Base-by-base conservation (phyloP, 2,888 invertebrate species). In the Pimpla rufipes region DNA sequence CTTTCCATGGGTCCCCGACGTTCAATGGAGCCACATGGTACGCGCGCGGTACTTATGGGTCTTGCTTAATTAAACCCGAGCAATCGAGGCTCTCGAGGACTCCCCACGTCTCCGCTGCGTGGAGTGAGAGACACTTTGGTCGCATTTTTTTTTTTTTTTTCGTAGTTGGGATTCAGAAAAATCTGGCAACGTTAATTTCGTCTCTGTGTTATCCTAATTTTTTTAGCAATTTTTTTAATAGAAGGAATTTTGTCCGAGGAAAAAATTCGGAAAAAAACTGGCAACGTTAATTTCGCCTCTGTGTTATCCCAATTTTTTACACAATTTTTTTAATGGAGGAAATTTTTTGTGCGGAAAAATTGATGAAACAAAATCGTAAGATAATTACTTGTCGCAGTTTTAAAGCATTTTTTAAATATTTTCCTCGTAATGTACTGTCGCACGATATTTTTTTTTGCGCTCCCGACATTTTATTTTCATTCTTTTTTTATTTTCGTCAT, bases 11-110 rank as follows among this genome's bases (percentile, higher is more conserved):
- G 62, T n/a, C n/a, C n/a, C 8, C 6, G n/a, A 35, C 35, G 35
- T 35, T 35, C 40, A 40, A 62, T 62, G 2, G 40, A 40, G 40
- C n/a, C 40, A 6, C 40, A 40, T 3, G 18, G 40, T 5, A 18
- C 52, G 16, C 45, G 45, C 21, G 11, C 59, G 73, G 23, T 45
- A n/a, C 73, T 59, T 59, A 57, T 45, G 29, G 73, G 18, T 59
- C 59, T 73, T 16, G 47, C 45, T 70, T 55, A 59, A 73, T 73
- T 73, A 73, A 71, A 29, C 42, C 73, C 1, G 29, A 59, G 45
- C 45, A 42, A 16, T 42, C 0, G 35, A 47, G 18, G 18, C 29
- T 59, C 42, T 40, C 18, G 57, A 57, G 42, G 3, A 57, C 42
- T n/a, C 57, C 8, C 21, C 11, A 55, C 18, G 10, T 42, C 8